These are phyloP conservation scores for Actinopyga echinites DNA, from an alignment of 53 echinoderm and acorn worm genomes.

Conservation along the genomic window DNA sequence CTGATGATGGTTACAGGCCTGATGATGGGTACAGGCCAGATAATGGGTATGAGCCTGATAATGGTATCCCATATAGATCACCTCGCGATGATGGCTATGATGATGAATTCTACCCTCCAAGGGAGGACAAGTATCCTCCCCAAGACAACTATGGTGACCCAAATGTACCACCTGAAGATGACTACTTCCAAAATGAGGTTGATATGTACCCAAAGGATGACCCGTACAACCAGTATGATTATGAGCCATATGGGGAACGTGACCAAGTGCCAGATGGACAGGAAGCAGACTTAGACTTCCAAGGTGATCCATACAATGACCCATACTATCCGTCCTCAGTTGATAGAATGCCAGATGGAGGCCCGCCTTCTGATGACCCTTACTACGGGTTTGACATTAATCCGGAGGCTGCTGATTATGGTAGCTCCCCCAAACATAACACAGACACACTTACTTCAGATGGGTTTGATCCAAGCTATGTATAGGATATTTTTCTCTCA, in stretches of 20 bases:
- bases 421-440: not conserved
- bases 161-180: not conserved
- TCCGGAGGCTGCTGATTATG: slow-evolving; percentile 10
- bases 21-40: not conserved
- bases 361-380: not conserved
- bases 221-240: not conserved
- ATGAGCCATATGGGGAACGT: slow-evolving; percentile 20
- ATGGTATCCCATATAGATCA: not conserved
- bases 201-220: slow-evolving; percentile 9
- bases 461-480: slow-evolving; percentile 34
- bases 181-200: not conserved
- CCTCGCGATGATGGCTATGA: not conserved
- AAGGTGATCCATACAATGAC: slow-evolving; percentile 31
- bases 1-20: not conserved
- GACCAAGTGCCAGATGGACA: slow-evolving; percentile 29
- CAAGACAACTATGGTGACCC: slow-evolving; percentile 12
- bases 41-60: not conserved
- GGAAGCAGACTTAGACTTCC: slow-evolving; percentile 26
- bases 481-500: not conserved
- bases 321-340: not conserved
- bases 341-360: slow-evolving; percentile 22
- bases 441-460: not conserved
- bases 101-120: not conserved
- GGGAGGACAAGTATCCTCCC: not conserved
- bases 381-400: not conserved